phyloP scores from a whole-genome alignment of 2,888 invertebrate species.

The Eupithecia dodoneata region DNA sequence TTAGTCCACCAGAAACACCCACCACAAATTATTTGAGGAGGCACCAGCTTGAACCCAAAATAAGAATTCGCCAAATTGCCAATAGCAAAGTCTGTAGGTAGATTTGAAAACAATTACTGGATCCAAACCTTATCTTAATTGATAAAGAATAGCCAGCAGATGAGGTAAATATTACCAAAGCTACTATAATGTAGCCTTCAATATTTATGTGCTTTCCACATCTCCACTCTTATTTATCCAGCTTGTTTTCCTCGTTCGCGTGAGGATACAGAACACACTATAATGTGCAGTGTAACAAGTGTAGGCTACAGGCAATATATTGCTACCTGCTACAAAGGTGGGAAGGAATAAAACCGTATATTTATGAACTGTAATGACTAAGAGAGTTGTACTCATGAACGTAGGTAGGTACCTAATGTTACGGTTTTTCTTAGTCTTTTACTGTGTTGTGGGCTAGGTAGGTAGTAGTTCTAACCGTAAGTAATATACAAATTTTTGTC shows the following conservation, averaged over 20 bases:
- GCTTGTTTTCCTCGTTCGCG: constrained; percentile 38
- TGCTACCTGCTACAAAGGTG: constrained; percentile 31
- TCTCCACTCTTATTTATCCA: constrained; percentile 34
- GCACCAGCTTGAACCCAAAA: background rate
- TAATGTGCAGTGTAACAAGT: constrained; percentile 47
- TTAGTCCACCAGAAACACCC: background rate
- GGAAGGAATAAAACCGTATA: constrained; percentile 47
- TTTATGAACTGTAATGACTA: constrained; percentile 45
- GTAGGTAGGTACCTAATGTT: background rate
- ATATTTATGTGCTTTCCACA: constrained; percentile 18
- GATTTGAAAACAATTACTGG: background rate
- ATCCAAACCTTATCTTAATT: constrained; percentile 13
- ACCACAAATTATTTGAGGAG: background rate
- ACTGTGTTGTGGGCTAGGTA: background rate
- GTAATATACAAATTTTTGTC: background rate
- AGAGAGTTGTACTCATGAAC: constrained; percentile 16
- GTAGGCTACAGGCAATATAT: constrained; percentile 48
- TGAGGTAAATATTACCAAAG: constrained; percentile 3
- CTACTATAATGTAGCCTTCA: background rate
- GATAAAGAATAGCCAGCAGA: constrained; percentile 11
- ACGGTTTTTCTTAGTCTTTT: background rate
- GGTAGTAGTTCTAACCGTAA: background rate
- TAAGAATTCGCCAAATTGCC: background rate
- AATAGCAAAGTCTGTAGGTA: background rate
- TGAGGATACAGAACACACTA: constrained; percentile 26